Evolutionary conservation across 1,140 invertebrate species (phyloP), one percentile per base, ranked within the genome.

Genomic region (Drosophila bipectinata): DNA sequence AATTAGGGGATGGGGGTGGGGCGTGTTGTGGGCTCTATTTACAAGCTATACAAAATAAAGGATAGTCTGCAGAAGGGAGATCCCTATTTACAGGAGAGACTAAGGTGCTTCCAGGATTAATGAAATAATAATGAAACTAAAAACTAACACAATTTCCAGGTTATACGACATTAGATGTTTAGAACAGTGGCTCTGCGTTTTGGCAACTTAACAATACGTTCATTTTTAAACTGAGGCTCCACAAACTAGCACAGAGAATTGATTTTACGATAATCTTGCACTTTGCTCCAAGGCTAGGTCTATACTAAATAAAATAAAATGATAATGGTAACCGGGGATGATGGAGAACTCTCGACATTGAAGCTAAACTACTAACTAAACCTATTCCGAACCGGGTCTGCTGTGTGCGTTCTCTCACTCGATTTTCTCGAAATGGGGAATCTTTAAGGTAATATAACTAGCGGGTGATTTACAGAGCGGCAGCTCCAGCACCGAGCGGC

Each of bases 221-320:
- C 56, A 64, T 56, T 66, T 41, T 51, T 77, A 49, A 67, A 59
- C 60, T 52, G 32, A 34, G 15, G 30, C 48, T 69, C 52, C 48
- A 63, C 49, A 56, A 67, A 39, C 18, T 24, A 39, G 59, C 63
- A 62, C 63, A 37, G 28, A 45, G 30, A 53, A 24, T 57, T 32
- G 48, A 37, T 37, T 55, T 75, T 60, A 76, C 69, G 51, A 69
- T 84, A 84, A 84, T 84, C 77, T 85, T 85, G 82, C 82, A 85
- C 82, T 80, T 79, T 69, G 56, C 67, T 79, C 68, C 56, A 68
- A 67, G 41, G 41, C 15, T 58, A 41, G 54, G 21, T 18, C 3
- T n/a, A 10, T 9, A 64, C 14, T 44, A 15, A 26, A 26, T 5
- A 28, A 15, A 26, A 26, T 5, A 28, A 28, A 21, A 63, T 44